These are phyloP conservation scores for Dysidea cf. avara DNA, from an alignment of 37 sponge, comb jelly and placozoan species.

Conservation along the genomic window DNA sequence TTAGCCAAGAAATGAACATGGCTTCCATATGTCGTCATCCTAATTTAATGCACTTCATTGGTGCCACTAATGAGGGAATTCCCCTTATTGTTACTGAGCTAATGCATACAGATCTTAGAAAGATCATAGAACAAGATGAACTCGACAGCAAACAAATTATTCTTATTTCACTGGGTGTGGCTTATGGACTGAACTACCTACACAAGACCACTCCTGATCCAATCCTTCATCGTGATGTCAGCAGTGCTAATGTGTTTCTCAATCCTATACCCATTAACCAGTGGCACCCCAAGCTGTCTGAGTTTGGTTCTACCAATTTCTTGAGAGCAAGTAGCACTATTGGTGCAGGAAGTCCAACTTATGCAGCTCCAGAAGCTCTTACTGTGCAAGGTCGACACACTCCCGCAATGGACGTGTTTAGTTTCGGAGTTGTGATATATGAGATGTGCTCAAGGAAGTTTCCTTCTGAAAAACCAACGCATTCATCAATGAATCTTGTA, in stretches of 20 bases:
- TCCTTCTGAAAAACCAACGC: no score
- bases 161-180: no score
- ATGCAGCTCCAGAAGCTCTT: constrained; percentile 73
- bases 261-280: no score
- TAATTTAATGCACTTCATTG: constrained; percentile 64
- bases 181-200: no score
- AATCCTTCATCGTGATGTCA: constrained; percentile 68
- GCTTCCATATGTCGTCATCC: constrained; percentile 54
- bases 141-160: no score
- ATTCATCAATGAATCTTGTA: no score
- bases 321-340: constrained; percentile 5
- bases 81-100: no score
- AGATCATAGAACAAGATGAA: no score
- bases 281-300: constrained; percentile 51
- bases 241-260: constrained; percentile 64
- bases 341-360: constrained; percentile 34
- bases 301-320: constrained; percentile 70
- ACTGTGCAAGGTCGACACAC: constrained; percentile 17
- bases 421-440: constrained; percentile 51
- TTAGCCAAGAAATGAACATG: constrained; percentile 62
- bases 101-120: constrained; percentile 50
- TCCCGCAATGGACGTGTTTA: constrained; percentile 65
- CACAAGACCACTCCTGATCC: constrained; percentile 30
- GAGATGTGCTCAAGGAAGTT: constrained; percentile 42
- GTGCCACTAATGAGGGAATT: constrained; percentile 37